Evolutionary conservation across 2,888 invertebrate species (phyloP).

Genomic region (Drosophila neonasuta): DNA sequence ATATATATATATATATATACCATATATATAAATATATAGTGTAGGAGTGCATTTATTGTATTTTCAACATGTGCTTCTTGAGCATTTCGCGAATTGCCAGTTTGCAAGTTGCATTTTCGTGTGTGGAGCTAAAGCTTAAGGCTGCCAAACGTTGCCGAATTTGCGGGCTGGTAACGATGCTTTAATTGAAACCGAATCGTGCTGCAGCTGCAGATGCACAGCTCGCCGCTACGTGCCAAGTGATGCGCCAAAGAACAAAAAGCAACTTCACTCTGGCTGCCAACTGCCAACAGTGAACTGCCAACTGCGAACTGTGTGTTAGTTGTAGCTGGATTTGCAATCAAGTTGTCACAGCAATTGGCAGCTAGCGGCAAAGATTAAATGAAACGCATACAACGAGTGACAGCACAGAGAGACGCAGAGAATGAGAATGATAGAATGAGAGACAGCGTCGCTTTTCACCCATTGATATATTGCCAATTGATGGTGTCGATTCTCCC

Average conservation of each 20-base stretch:
- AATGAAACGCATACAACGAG: conserved; percentile 52
- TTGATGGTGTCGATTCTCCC: conserved; percentile 63
- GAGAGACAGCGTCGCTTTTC: conserved; percentile 6
- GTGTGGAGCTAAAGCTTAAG: conserved; percentile 16
- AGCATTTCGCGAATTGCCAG: conserved; percentile 22
- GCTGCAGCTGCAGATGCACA: conserved; percentile 36
- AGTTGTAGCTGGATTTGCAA: conserved; percentile 58
- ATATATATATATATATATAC: neutral
- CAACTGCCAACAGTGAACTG: conserved; percentile 29
- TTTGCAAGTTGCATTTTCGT: conserved; percentile 26
- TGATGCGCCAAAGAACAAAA: neutral
- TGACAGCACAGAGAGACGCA: neutral
- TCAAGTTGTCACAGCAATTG: conserved; percentile 66
- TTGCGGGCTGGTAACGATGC: conserved; percentile 61
- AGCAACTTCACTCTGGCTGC: conserved; percentile 19
- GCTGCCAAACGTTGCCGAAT: conserved; percentile 53
- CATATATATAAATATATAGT: conserved; percentile 7
- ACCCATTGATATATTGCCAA: conserved; percentile 70
- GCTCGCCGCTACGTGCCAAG: conserved; percentile 37
- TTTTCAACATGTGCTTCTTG: conserved; percentile 57
- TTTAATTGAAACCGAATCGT: conserved; percentile 72
- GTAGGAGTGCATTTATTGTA: conserved; percentile 62
- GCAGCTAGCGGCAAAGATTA: conserved; percentile 66
- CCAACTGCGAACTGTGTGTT: conserved; percentile 21
- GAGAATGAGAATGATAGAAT: no score